Evolutionary conservation across 2,888 invertebrate genomes (phyloP), one percentile per base, ranked within the genome.

Genomic region (Pterostichus niger): DNA sequence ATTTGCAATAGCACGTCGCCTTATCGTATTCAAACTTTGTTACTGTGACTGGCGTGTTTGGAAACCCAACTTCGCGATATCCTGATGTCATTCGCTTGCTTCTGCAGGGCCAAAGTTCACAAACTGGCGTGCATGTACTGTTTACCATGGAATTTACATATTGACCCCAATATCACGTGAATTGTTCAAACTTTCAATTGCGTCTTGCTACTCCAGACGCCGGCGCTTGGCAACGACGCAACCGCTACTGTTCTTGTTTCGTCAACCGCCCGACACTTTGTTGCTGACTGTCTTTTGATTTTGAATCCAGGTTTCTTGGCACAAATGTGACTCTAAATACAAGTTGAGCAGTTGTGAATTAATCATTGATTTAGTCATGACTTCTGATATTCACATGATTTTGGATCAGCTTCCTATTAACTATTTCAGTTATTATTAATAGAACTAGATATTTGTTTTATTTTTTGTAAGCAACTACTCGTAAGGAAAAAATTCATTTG

Each of bases 11-110:
- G 46, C 75, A 44, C 52, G 46, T 75, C 82, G 64, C 61, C 82
- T 82, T 82, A 82, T 82, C 82, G 61, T 64, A 75, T 61, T 82
- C 61, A 61, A 82, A 82, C 75, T 82, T 82, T 82, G 82, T 82
- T 82, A 59, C 54, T 82, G 44, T 82, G 76, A 82, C 33, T 81
- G 81, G 81, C 81, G 56, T 82, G 82, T 82, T 82, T 82, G 82
- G 75, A 35, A 46, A 59, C 10, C 59, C 56, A 82, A 82, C 46
- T 82, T 68, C 24, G 75, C 82, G 82, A 82, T 82, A 82, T 75
- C 80, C 80, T 64, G 68, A 35, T 68, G 80, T 80, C 82, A 73
- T 76, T 75, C 79, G 40, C 59, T 59, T 6, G 31, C 59, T 59
- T 52, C 17, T 40, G 17, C 31, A 24, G 35, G 49, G 76, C 31